Percentiles rank a stretch among this genome's conserved stretches.
phyloP scores from a whole-genome alignment of 1,140 invertebrate species.

The Camponotus vicinus region DNA sequence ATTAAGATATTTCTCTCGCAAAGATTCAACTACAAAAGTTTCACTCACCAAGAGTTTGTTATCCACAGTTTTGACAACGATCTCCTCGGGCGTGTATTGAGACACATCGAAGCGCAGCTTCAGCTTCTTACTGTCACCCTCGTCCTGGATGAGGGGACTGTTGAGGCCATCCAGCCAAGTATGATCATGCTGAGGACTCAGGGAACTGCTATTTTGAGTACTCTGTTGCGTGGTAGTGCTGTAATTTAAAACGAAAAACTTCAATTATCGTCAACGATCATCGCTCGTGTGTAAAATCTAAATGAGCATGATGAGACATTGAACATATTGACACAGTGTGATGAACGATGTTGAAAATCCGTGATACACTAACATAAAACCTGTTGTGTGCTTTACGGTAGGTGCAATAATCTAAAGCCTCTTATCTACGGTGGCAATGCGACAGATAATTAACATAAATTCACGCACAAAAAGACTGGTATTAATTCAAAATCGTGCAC shows the following conservation, averaged over 20 bases:
- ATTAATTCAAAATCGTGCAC: slow-evolving; percentile 39
- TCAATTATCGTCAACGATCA: slow-evolving; percentile 28
- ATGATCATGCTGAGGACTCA: slow-evolving; percentile 86
- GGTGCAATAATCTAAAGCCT: slow-evolving; percentile 40
- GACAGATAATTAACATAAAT: slow-evolving; percentile 32
- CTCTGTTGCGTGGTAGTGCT: slow-evolving; percentile 85
- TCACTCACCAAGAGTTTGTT: slow-evolving; percentile 96
- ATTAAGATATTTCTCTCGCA: neutral
- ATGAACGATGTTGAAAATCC: neutral
- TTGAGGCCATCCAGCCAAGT: slow-evolving; percentile 93
- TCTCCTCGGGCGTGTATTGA: slow-evolving; percentile 97
- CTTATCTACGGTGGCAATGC: slow-evolving; percentile 66
- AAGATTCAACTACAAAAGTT: neutral
- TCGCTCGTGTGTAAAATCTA: slow-evolving; percentile 22
- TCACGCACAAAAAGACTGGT: slow-evolving; percentile 37
- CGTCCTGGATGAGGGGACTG: slow-evolving; percentile 96
- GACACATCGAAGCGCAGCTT: slow-evolving; percentile 97
- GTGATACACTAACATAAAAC: slow-evolving; percentile 21
- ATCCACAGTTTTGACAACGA: slow-evolving; percentile 98
- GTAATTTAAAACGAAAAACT: slow-evolving; percentile 74
- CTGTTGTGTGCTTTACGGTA: slow-evolving; percentile 30
- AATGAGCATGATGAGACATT: slow-evolving; percentile 17
- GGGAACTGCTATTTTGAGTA: slow-evolving; percentile 81
- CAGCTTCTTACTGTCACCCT: slow-evolving; percentile 95
- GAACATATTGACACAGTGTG: slow-evolving; percentile 33